Conservation (phyloP, 1,140 invertebrate species). For the Drosophila persimilis region DNA sequence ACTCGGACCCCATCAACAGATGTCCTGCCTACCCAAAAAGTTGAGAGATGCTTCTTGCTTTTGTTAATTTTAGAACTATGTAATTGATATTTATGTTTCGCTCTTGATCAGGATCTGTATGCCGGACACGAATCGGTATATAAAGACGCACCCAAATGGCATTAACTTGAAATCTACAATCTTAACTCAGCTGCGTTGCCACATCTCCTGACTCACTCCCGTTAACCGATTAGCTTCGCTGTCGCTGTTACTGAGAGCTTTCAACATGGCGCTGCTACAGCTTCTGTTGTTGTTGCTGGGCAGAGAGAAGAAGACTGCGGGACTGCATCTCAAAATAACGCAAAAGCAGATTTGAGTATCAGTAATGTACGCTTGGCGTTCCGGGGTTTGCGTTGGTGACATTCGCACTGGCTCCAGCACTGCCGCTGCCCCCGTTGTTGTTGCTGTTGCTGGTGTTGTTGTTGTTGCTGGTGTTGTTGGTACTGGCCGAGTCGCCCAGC, state of each 20-base stretch:
- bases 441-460: slow-evolving; percentile 35
- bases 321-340: slow-evolving; percentile 82
- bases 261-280: slow-evolving; percentile 49
- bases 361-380: slow-evolving; percentile 81
- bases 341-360: slow-evolving; percentile 82
- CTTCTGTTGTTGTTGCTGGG: slow-evolving; percentile 51
- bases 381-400: slow-evolving; percentile 41
- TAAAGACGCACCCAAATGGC: too few relatives aligned
- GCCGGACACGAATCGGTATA: too few relatives aligned
- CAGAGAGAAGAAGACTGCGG: slow-evolving; percentile 64
- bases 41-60: slow-evolving; percentile 3
- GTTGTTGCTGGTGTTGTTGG: slow-evolving; percentile 64
- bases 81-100: too few relatives aligned
- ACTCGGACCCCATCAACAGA: too few relatives aligned
- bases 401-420: slow-evolving; percentile 41
- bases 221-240: slow-evolving; percentile 42
- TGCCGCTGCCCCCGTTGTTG: slow-evolving; percentile 25
- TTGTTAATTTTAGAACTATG: not conserved
- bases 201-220: slow-evolving; percentile 6
- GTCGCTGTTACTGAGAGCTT: slow-evolving; percentile 43
- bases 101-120: too few relatives aligned
- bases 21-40: slow-evolving; percentile 40
- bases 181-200: slow-evolving; percentile 32
- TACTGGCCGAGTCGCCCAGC: slow-evolving; percentile 90
- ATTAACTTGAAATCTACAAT: too few relatives aligned